A percentile compares a stretch with the other conserved stretches of the same genome.
Evolutionary conservation across 2,113 vertebrate species (phyloP).

Genomic region (Ascaphus truei): DNA sequence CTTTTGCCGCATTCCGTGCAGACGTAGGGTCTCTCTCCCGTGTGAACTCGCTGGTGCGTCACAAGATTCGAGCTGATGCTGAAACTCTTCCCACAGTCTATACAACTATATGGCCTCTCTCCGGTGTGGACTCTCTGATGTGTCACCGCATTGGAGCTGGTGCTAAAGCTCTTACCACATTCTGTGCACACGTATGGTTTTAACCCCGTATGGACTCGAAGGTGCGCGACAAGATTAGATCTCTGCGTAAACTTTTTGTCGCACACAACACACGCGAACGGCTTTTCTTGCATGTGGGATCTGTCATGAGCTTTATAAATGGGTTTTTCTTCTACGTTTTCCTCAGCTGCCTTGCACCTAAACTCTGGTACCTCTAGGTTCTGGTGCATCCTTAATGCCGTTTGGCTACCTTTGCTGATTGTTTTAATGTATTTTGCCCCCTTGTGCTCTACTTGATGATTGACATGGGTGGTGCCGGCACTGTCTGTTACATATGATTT

Average conservation of each 20-base stretch:
- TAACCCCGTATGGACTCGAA: constrained; percentile 3
- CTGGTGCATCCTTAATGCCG: neutral
- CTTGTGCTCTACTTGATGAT: neutral
- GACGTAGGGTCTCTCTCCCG: constrained; percentile 27
- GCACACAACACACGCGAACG: constrained; percentile 12
- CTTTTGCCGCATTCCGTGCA: constrained; percentile 29
- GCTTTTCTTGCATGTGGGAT: neutral
- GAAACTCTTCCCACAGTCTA: constrained; percentile 22
- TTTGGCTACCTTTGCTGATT: neutral
- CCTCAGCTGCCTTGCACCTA: neutral
- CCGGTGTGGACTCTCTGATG: constrained; percentile 18
- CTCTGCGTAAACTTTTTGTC: constrained; percentile 22
- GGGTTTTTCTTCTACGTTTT: neutral
- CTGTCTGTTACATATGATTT: neutral
- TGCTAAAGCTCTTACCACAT: constrained; percentile 28
- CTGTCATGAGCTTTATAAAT: neutral
- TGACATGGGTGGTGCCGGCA: neutral
- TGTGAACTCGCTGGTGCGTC: constrained; percentile 25
- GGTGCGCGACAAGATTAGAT: constrained; percentile 20
- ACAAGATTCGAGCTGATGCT: constrained; percentile 25
- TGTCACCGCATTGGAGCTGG: constrained; percentile 9
- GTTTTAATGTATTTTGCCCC: neutral
- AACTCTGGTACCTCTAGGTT: neutral
- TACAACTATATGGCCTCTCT: constrained; percentile 13
- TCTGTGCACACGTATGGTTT: constrained; percentile 19